phyloP scores from a whole-genome alignment of 2,113 vertebrate genomes.

The Solea senegalensis region DNA sequence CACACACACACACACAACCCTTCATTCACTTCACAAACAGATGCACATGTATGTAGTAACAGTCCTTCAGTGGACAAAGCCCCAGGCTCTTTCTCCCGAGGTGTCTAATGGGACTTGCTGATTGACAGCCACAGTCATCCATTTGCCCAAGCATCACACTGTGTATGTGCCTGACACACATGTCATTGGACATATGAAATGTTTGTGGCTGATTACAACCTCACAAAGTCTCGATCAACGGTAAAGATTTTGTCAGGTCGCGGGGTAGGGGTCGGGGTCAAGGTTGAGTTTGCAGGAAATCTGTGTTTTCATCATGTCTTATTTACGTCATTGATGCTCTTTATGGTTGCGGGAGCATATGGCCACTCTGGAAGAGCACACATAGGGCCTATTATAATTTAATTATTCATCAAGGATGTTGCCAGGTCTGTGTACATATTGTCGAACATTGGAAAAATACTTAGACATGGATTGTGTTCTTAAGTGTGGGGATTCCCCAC shows the following conservation, averaged over 20 bases:
- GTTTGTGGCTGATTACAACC: conserved; percentile 9
- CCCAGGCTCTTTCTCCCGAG: conserved; percentile 48
- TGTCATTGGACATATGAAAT: conserved; percentile 20
- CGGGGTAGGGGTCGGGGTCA: conserved; percentile 43
- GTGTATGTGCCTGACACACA: conserved; percentile 16
- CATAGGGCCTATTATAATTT: conserved; percentile 38
- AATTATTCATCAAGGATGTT: conserved; percentile 72
- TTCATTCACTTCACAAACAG: conserved; percentile 26
- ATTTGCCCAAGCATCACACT: conserved; percentile 32
- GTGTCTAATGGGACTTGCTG: conserved; percentile 66
- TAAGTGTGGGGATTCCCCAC: background rate
- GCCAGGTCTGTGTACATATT: conserved; percentile 40
- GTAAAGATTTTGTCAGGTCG: conserved; percentile 33
- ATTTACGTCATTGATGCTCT: conserved; percentile 62
- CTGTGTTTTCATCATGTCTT: conserved; percentile 55
- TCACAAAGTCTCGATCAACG: conserved; percentile 15
- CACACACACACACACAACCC: conserved; percentile 11
- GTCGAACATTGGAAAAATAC: conserved; percentile 55
- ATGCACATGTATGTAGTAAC: conserved; percentile 42
- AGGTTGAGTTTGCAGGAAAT: conserved; percentile 56
- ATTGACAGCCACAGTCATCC: conserved; percentile 60
- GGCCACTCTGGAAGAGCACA: conserved; percentile 43
- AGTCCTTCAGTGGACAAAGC: conserved; percentile 60
- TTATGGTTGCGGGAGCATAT: conserved; percentile 37
- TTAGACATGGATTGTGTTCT: conserved; percentile 8